A percentile compares a stretch with the other conserved stretches of the same genome.
phyloP scores from a whole-genome alignment of 2,113 vertebrate genomes.

The Psittacara wagleri region DNA sequence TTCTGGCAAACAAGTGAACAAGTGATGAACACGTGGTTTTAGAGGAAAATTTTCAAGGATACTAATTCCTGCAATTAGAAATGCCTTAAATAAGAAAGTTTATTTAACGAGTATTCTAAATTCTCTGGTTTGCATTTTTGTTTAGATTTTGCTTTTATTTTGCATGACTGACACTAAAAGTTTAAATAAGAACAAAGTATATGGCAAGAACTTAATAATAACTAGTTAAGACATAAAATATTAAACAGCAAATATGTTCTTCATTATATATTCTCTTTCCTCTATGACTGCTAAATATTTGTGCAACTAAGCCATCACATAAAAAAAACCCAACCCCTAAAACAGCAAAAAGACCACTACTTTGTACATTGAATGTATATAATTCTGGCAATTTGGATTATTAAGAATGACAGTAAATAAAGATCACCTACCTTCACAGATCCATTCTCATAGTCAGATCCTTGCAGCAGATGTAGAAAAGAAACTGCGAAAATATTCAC shows the following conservation, averaged over 20 bases:
- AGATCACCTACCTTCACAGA: constrained; percentile 74
- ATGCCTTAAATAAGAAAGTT: neutral
- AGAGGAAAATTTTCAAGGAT: neutral
- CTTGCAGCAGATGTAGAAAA: constrained; percentile 74
- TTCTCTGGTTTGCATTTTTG: neutral
- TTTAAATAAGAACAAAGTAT: neutral
- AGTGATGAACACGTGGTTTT: neutral
- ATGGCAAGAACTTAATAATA: neutral
- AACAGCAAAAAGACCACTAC: neutral
- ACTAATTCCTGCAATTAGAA: neutral
- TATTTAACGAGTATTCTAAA: neutral
- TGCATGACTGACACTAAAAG: neutral
- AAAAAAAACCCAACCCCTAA: neutral
- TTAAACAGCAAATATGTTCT: neutral
- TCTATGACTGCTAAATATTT: neutral
- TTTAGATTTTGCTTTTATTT: neutral
- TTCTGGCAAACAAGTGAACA: neutral
- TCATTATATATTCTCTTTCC: neutral
- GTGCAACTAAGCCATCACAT: neutral
- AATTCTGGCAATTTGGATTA: neutral
- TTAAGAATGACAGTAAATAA: neutral
- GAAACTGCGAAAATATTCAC: constrained; percentile 77
- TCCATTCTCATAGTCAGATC: constrained; percentile 71
- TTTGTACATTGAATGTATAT: neutral
- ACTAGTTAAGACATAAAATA: neutral